These are phyloP conservation scores for Thymelicus acteon DNA, from an alignment of 2,888 invertebrate genomes.

Conservation along the genomic window DNA sequence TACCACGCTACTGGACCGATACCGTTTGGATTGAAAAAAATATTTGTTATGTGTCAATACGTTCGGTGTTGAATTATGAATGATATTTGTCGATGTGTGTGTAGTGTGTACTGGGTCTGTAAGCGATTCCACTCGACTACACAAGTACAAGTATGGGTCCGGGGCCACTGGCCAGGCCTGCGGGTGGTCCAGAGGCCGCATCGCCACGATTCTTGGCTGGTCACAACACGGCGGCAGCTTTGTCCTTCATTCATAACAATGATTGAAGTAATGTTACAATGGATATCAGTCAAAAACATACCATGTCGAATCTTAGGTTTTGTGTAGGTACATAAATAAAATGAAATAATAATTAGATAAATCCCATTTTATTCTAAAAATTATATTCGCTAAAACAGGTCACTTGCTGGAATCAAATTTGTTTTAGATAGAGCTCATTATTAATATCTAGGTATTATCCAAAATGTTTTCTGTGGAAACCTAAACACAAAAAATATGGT, in stretches of 20 bases:
- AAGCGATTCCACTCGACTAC: constrained; percentile 69
- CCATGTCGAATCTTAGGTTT: neutral
- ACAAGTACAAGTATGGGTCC: constrained; percentile 54
- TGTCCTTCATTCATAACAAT: constrained; percentile 3
- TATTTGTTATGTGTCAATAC: constrained; percentile 47
- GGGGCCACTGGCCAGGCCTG: constrained; percentile 56
- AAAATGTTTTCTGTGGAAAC: no score
- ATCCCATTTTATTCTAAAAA: no score
- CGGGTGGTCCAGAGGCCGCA: constrained; percentile 66
- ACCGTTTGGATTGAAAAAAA: constrained; percentile 52
- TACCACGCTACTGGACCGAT: constrained; percentile 61
- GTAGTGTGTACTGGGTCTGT: constrained; percentile 40
- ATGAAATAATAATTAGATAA: no score
- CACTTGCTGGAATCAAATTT: no score
- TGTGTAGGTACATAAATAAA: no score
- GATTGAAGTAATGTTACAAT: neutral
- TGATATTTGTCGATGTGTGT: constrained; percentile 65
- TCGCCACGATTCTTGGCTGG: constrained; percentile 38
- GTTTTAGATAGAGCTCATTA: no score
- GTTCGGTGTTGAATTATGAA: constrained; percentile 58
- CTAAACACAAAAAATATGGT: no score
- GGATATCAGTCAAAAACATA: neutral
- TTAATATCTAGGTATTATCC: no score
- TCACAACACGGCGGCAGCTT: constrained; percentile 60
- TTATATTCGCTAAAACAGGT: no score